These are phyloP conservation scores for Channa maculata DNA, from an alignment of 2,113 vertebrate species.

Conservation along the genomic window DNA sequence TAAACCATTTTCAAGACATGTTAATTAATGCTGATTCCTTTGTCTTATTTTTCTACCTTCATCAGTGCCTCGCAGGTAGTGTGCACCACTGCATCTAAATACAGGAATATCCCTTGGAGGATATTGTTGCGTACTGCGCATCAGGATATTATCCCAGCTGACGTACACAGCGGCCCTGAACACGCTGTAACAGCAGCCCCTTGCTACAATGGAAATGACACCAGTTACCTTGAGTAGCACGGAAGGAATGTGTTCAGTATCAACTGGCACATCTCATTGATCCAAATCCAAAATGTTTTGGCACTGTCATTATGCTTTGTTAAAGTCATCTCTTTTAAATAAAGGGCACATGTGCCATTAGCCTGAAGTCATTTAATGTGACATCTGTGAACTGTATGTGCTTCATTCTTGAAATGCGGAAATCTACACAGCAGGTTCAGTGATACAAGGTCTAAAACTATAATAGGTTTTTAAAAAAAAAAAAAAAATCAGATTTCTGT, in stretches of 20 bases:
- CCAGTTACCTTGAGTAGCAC: slow-evolving; percentile 12
- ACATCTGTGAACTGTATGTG: neutral
- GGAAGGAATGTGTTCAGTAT: slow-evolving; percentile 28
- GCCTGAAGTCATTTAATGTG: neutral
- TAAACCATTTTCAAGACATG: too few species aligned
- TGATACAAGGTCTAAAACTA: too few species aligned
- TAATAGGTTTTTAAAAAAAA: too few species aligned
- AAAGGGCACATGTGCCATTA: slow-evolving; percentile 12
- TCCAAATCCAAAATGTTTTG: neutral
- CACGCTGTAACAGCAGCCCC: neutral
- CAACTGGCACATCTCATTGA: neutral
- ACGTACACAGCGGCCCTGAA: neutral
- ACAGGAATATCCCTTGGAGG: neutral
- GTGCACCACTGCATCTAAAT: neutral
- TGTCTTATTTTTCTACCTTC: too few species aligned
- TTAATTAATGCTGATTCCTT: too few species aligned
- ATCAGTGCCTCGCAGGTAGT: neutral
- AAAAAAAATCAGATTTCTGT: too few species aligned
- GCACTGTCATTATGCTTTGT: neutral
- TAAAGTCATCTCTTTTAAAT: slow-evolving; percentile 3
- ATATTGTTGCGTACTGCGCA: neutral
- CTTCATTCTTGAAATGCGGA: neutral
- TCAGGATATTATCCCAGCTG: neutral
- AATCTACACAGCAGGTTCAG: neutral
- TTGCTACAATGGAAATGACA: neutral